These are phyloP conservation scores for Halcyon smyrnensis DNA, from an alignment of 2,797 vertebrate species.

Conservation along the genomic window DNA sequence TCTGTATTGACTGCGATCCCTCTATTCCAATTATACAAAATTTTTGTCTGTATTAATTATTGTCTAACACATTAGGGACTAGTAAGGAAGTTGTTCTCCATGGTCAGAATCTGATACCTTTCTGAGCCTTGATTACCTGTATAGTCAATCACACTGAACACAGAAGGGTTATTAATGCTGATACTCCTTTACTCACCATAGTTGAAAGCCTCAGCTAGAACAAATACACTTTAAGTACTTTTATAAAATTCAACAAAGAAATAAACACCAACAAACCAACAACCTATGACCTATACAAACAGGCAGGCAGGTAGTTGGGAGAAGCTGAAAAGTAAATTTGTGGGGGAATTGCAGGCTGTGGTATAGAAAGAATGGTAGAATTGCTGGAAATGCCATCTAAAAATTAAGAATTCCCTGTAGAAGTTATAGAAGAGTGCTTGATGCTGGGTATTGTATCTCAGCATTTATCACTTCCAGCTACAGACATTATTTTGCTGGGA, in stretches of 20 bases:
- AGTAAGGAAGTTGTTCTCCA: background rate
- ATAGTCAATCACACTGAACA: background rate
- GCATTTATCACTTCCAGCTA: background rate
- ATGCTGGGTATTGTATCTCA: background rate
- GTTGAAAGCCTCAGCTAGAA: background rate
- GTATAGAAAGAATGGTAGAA: background rate
- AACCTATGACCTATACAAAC: background rate
- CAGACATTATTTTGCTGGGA: background rate
- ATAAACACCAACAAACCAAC: background rate
- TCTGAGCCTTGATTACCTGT: background rate
- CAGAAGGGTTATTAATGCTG: background rate
- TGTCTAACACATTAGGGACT: background rate
- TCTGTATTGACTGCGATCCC: background rate
- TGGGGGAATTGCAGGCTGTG: background rate
- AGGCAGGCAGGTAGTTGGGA: too few relatives aligned
- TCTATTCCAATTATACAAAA: background rate
- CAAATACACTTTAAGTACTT: background rate
- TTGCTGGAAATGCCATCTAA: background rate
- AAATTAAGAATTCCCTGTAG: background rate
- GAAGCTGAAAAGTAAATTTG: background rate
- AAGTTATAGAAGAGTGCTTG: background rate
- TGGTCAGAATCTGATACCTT: background rate
- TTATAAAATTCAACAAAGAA: background rate
- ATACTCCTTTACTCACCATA: background rate
- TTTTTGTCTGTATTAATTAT: background rate